Evolutionary conservation across 37 sponge, comb jelly and placozoan genomes (phyloP), one percentile per base, ranked within the genome.

Genomic region (Beroe ovata): DNA sequence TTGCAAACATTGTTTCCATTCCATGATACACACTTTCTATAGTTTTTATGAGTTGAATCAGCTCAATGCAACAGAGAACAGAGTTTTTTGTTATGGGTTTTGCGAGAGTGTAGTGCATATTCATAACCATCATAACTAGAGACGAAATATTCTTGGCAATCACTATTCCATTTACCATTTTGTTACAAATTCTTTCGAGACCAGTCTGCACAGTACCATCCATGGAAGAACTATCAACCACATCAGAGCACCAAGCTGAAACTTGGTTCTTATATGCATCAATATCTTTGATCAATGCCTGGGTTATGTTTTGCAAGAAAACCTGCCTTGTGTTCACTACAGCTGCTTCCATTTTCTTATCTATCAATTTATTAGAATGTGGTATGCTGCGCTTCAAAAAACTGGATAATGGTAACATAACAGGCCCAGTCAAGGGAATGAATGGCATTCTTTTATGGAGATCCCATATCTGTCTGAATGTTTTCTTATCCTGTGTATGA

Each of bases 381-480:
- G 94, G 92, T 11, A 94, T 71, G 60, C 89, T 35, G 34, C 41
- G 59, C 34, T 26, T 26, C 30, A 97, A 72, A 59, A 97, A 97
- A 36, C 71, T 90, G 8, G 88, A 88, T 23, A 93, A 93, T 6
- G 92, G 93, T 93, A 95, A 94, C 71, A 97, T 90, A 35, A 95
- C 88, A 41, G 93, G 88, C 8, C 96, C 98, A 38, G 92, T 66
- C 38, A 97, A 38, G 19, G 92, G 93, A 8, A 97, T 91, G 18
- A 90, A 95, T 41, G 98, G 95, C 26, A 94, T 33, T 92, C 91
- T 97, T 92, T 94, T 95, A 92, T 95, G 91, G 28, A 92, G 34
- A 47, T 97, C 96, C 95, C 94, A 97, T 33, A 97, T 84, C 36
- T 61, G 89, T 37, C 61, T 89, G 64, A 89, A 38, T 6, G 95